Percentiles rank a stretch among this genome's conserved stretches.
phyloP scores from a whole-genome alignment of 2,113 vertebrate genomes.

The Gobius niger region DNA sequence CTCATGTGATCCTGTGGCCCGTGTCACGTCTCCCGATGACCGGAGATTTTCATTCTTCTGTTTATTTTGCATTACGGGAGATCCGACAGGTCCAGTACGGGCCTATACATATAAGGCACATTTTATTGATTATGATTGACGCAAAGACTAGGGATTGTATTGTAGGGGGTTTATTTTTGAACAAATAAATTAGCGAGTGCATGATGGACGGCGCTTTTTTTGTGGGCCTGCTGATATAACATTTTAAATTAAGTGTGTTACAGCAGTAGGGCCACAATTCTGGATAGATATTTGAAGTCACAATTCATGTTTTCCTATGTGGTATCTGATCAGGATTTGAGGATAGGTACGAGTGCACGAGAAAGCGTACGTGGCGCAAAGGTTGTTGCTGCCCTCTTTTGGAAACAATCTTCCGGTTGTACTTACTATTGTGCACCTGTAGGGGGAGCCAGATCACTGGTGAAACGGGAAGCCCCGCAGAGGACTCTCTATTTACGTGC shows the following conservation, averaged over 20 bases:
- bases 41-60: not conserved
- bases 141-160: no score
- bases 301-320: no score
- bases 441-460: slow-evolving; percentile 25
- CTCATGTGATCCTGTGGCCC: not conserved
- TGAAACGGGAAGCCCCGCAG: not conserved
- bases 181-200: no score
- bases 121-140: not conserved
- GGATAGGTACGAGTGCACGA: not conserved
- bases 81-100: not conserved
- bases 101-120: not conserved
- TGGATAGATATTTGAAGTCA: no score
- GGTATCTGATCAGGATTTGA: no score
- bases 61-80: slow-evolving; percentile 3
- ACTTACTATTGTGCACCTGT: slow-evolving; percentile 34
- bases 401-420: slow-evolving; percentile 18
- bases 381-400: slow-evolving; percentile 66
- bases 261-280: no score
- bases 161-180: no score
- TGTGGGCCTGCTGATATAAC: no score
- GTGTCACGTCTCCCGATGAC: not conserved
- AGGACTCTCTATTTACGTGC: no score
- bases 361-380: not conserved
- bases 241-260: no score
- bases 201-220: no score